phyloP scores from a whole-genome alignment of 2,888 invertebrate genomes.

The Callosobruchus maculatus region DNA sequence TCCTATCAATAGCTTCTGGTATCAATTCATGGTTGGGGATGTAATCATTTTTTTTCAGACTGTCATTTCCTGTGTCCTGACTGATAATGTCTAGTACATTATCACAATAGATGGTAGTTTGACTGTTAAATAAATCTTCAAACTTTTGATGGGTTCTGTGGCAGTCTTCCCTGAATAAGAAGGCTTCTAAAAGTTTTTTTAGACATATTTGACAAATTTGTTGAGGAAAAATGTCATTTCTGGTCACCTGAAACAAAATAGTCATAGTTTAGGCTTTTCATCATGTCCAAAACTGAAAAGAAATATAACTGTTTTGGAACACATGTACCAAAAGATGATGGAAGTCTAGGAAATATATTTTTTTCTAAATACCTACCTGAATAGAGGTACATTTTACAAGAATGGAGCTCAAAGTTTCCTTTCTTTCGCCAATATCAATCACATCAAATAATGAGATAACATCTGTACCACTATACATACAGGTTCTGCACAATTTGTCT shows the following conservation, averaged over 20 bases:
- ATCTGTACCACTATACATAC: conserved; percentile 21
- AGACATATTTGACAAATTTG: conserved; percentile 33
- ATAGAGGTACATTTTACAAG: conserved; percentile 30
- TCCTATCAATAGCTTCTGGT: neutral
- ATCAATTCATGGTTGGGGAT: neutral
- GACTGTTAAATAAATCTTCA: conserved; percentile 15
- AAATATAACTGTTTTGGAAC: too few relatives aligned
- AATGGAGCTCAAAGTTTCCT: conserved; percentile 24
- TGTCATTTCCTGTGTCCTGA: neutral
- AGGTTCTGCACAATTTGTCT: conserved; percentile 27
- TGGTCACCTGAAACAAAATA: conserved; percentile 22
- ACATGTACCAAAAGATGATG: too few relatives aligned
- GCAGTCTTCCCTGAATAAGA: conserved; percentile 33
- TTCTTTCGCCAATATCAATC: conserved; percentile 18
- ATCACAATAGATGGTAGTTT: neutral
- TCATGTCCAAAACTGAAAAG: too few relatives aligned
- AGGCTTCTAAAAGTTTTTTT: conserved; percentile 28
- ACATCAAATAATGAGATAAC: conserved; percentile 28
- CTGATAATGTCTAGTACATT: neutral
- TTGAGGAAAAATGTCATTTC: conserved; percentile 28
- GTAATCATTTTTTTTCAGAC: neutral
- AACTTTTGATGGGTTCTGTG: conserved; percentile 27
- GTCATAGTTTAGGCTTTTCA: too few relatives aligned
- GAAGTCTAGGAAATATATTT: too few relatives aligned
- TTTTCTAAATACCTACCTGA: conserved; percentile 18